Percentiles rank a stretch among this genome's conserved stretches.
phyloP scores from a whole-genome alignment of 2,888 invertebrate genomes.

The Caenorhabditis panamensis region DNA sequence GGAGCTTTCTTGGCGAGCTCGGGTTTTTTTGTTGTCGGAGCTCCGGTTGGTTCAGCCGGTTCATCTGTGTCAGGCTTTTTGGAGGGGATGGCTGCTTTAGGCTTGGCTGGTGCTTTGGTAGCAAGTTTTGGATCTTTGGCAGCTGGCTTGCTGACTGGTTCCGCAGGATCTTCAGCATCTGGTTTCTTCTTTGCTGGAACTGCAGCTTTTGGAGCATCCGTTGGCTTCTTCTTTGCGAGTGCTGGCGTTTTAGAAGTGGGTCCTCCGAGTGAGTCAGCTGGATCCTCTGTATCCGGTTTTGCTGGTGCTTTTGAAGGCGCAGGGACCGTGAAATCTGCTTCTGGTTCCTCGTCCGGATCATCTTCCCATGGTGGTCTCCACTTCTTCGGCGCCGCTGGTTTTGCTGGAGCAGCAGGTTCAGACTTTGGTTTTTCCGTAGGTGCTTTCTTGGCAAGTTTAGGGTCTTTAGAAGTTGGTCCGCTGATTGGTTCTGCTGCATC shows the following conservation, averaged over 20 bases:
- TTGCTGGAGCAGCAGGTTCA: slow-evolving; percentile 20
- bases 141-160: slow-evolving; percentile 28
- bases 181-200: slow-evolving; percentile 53
- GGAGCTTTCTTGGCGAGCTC: slow-evolving; percentile 53
- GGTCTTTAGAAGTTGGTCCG: slow-evolving; percentile 59
- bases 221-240: slow-evolving; percentile 43
- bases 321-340: slow-evolving; percentile 61
- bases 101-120: slow-evolving; percentile 44
- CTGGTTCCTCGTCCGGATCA: slow-evolving; percentile 57
- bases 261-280: slow-evolving; percentile 62
- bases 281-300: slow-evolving; percentile 55
- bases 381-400: slow-evolving; percentile 50
- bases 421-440: slow-evolving; percentile 29
- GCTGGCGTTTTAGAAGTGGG: slow-evolving; percentile 64
- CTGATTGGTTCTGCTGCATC: slow-evolving; percentile 56
- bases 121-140: slow-evolving; percentile 37
- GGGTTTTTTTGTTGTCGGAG: slow-evolving; percentile 52
- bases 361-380: slow-evolving; percentile 57
- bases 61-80: slow-evolving; percentile 61
- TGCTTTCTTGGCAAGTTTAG: slow-evolving; percentile 49
- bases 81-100: slow-evolving; percentile 8
- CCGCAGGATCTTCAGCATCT: slow-evolving; percentile 40
- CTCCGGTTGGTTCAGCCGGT: slow-evolving; percentile 60
- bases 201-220: slow-evolving; percentile 29
- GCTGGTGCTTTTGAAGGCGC: slow-evolving; percentile 43